phyloP scores from a whole-genome alignment of 2,113 vertebrate genomes.

The Lucifuga dentata region DNA sequence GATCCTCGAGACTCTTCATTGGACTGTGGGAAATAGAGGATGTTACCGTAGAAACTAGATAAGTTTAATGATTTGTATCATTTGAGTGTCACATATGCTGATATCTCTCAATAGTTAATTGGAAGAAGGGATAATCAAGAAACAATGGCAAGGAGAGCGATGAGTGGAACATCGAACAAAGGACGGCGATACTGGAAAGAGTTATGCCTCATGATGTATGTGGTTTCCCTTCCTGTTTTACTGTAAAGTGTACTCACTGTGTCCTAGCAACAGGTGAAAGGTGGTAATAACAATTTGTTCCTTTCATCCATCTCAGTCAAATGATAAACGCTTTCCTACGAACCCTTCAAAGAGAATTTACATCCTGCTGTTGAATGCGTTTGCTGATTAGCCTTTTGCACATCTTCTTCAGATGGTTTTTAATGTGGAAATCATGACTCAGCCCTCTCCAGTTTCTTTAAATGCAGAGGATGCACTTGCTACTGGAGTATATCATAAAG shows the following conservation, averaged over 20 bases:
- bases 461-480: not conserved
- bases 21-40: too few relatives aligned
- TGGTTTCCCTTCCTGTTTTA: conserved; percentile 53
- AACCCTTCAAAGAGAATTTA: conserved; percentile 44
- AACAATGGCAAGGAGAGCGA: conserved; percentile 27
- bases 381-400: conserved; percentile 26
- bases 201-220: conserved; percentile 37
- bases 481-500: not conserved
- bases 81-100: too few relatives aligned
- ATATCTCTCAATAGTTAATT: not conserved
- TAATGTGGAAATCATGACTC: conserved; percentile 21
- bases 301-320: conserved; percentile 55
- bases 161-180: conserved; percentile 10
- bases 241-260: conserved; percentile 35
- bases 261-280: conserved; percentile 51
- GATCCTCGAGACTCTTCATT: too few relatives aligned
- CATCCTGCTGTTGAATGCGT: conserved; percentile 4
- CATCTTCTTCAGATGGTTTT: not conserved
- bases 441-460: conserved; percentile 1
- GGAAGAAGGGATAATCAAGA: not conserved
- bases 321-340: conserved; percentile 48
- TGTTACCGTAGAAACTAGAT: too few relatives aligned
- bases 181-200: not conserved
- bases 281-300: conserved; percentile 32
- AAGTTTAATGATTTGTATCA: too few relatives aligned